Conservation (phyloP, 2,888 invertebrate genomes). For the Andrena praecox region DNA sequence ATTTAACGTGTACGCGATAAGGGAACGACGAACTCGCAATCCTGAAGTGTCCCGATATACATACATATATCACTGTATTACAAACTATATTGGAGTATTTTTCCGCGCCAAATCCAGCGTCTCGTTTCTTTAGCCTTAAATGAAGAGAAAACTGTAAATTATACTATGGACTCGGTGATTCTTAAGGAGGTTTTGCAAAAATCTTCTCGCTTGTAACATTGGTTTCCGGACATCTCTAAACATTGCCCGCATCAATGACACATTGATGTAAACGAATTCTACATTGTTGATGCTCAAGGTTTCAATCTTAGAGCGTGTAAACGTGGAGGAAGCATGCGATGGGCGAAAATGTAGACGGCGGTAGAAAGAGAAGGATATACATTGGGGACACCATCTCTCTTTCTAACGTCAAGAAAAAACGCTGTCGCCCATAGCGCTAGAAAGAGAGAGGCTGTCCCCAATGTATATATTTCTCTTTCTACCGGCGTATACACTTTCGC, state of each 20-base stretch:
- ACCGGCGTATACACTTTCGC: too few relatives aligned
- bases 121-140: not conserved
- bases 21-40: slow-evolving; percentile 39
- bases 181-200: slow-evolving; percentile 28
- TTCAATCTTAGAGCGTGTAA: not conserved
- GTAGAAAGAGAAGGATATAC: too few relatives aligned
- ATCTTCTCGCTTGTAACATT: slow-evolving; percentile 24
- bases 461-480: too few relatives aligned
- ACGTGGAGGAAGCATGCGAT: too few relatives aligned
- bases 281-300: slow-evolving; percentile 21
- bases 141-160: slow-evolving; percentile 29
- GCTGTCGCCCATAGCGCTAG: too few relatives aligned
- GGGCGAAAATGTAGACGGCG: too few relatives aligned
- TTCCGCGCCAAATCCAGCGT: slow-evolving; percentile 14
- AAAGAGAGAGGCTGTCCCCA: too few relatives aligned
- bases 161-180: slow-evolving; percentile 27
- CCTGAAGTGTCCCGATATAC: slow-evolving; percentile 37
- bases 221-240: slow-evolving; percentile 15
- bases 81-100: slow-evolving; percentile 36
- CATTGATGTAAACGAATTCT: slow-evolving; percentile 29
- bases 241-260: slow-evolving; percentile 6
- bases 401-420: too few relatives aligned
- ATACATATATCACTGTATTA: slow-evolving; percentile 19
- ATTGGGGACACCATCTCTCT: too few relatives aligned
- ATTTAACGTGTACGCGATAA: not conserved